Conservation (phyloP, 2,888 invertebrate species). For the Trachelus troglodyta region DNA sequence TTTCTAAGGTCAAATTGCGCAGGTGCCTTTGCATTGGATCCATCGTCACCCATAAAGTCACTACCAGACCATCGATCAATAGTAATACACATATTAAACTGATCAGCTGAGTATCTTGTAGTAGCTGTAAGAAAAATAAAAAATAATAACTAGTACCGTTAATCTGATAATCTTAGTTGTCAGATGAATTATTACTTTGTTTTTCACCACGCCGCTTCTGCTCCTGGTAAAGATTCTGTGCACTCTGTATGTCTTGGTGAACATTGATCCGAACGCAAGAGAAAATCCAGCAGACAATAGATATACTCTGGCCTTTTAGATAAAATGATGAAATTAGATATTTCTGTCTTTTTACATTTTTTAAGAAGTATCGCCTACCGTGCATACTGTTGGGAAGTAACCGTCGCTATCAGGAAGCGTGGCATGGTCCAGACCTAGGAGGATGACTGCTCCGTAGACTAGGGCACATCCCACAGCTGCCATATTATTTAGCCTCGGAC, state of each 20-base stretch:
- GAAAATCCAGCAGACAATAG: constrained; percentile 91
- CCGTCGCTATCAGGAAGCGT: constrained; percentile 76
- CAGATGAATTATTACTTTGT: constrained; percentile 70
- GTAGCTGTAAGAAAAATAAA: constrained; percentile 68
- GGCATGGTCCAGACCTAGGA: constrained; percentile 87
- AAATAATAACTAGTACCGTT: too few species aligned
- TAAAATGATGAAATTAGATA: too few species aligned
- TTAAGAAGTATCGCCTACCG: constrained; percentile 72
- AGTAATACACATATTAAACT: constrained; percentile 85
- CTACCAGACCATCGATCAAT: constrained; percentile 84
- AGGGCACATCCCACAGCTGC: constrained; percentile 90
- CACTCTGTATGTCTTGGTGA: constrained; percentile 92
- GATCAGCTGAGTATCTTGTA: constrained; percentile 91
- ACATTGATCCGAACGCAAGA: constrained; percentile 93
- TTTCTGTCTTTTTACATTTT: background rate
- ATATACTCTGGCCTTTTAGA: constrained; percentile 82
- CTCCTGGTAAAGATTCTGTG: constrained; percentile 90
- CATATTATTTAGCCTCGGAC: constrained; percentile 92
- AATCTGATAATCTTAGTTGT: too few species aligned
- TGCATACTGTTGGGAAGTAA: constrained; percentile 85
- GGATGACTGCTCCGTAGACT: constrained; percentile 89
- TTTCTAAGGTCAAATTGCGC: constrained; percentile 84
- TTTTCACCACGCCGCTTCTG: constrained; percentile 85
- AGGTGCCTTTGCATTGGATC: constrained; percentile 91
- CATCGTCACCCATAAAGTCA: constrained; percentile 84